phyloP scores from a whole-genome alignment of 35 echinoderm and acorn worm species.

The Strongylocentrotus purpuratus region DNA sequence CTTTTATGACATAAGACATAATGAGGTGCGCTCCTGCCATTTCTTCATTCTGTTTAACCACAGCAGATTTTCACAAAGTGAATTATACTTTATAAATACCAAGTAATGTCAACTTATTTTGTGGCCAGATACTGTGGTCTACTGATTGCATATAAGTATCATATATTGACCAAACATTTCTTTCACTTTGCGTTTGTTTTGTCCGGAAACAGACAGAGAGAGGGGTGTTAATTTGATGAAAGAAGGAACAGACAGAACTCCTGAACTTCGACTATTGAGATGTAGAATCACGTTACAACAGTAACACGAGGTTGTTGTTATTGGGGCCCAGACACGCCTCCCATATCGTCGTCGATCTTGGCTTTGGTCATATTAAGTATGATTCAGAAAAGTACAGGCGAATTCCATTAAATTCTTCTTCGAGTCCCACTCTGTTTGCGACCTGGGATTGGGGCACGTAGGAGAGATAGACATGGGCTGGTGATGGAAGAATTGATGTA shows the following conservation, averaged over 20 bases:
- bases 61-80: background rate
- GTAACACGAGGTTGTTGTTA: background rate
- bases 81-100: background rate
- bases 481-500: no score
- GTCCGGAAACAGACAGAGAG: background rate
- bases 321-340: background rate
- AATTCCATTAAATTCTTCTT: background rate
- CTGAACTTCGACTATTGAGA: background rate
- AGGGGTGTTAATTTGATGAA: background rate
- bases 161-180: background rate
- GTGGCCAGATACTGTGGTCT: background rate
- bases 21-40: background rate
- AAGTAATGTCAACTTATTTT: background rate
- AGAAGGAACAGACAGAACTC: background rate
- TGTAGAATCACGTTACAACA: background rate
- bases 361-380: background rate
- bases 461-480: no score
- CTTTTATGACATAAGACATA: no score
- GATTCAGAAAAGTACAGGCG: background rate
- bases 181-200: background rate
- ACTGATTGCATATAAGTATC: background rate
- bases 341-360: background rate
- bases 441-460: background rate
- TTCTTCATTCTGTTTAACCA: background rate
- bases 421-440: background rate